phyloP scores from a whole-genome alignment of 2,888 invertebrate genomes.

The Tridacna crocea region DNA sequence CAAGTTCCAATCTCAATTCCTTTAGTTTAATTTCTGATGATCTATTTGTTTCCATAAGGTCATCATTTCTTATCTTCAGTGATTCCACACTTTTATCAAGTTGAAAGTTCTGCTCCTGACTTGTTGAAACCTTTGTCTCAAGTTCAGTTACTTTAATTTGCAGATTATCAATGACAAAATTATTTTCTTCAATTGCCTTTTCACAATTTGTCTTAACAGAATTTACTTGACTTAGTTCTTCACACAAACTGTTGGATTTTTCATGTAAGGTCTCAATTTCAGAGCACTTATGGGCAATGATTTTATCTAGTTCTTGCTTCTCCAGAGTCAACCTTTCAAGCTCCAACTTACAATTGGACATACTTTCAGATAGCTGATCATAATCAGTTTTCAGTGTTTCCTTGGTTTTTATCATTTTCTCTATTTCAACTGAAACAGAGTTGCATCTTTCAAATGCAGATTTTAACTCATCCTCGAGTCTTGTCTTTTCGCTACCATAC shows the following conservation, averaged over 20 bases:
- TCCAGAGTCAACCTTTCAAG: slow-evolving; percentile 27
- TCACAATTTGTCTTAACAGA: slow-evolving; percentile 27
- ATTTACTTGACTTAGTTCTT: slow-evolving; percentile 24
- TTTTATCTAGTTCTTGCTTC: slow-evolving; percentile 54
- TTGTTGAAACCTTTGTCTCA: not conserved
- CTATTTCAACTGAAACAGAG: slow-evolving; percentile 24
- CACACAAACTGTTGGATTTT: slow-evolving; percentile 32
- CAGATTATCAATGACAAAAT: not conserved
- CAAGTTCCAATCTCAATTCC: not conserved
- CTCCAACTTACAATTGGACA: slow-evolving; percentile 25
- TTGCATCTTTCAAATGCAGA: not conserved
- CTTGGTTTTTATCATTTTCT: slow-evolving; percentile 32
- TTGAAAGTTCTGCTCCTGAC: not conserved
- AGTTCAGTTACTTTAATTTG: not conserved
- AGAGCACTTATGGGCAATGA: slow-evolving; percentile 36
- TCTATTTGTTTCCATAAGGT: not conserved
- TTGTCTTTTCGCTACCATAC: slow-evolving; percentile 35
- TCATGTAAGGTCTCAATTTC: slow-evolving; percentile 48
- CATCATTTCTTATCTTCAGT: slow-evolving; percentile 5
- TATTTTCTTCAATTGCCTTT: slow-evolving; percentile 28
- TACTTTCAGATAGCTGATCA: slow-evolving; percentile 10
- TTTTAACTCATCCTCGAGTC: slow-evolving; percentile 16
- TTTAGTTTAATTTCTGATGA: not conserved
- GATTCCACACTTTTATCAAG: not conserved
- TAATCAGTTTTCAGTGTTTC: slow-evolving; percentile 11